Conservation (phyloP, 1,140 invertebrate genomes). For the Micrasema longulum region DNA sequence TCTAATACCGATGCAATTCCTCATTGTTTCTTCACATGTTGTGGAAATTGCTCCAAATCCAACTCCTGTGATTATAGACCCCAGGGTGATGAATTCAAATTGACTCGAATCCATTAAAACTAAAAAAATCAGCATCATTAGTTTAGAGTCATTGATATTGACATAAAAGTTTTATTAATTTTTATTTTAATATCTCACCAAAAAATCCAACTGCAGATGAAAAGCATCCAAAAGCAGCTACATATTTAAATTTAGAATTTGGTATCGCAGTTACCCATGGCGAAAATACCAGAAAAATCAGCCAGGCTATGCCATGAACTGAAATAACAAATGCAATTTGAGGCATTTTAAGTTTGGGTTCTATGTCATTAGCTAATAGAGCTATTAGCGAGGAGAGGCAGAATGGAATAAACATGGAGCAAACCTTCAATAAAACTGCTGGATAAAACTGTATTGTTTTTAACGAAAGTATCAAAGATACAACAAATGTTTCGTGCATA, state of each 20-base stretch:
- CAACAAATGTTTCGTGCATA: slow-evolving; percentile 64
- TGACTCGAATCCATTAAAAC: slow-evolving; percentile 42
- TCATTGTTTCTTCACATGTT: slow-evolving; percentile 42
- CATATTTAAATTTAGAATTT: slow-evolving; percentile 65
- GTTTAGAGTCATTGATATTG: too few species aligned
- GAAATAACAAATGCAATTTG: slow-evolving; percentile 63
- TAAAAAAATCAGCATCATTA: slow-evolving; percentile 35
- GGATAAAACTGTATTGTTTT: slow-evolving; percentile 65
- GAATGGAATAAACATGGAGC: slow-evolving; percentile 59
- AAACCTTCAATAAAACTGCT: slow-evolving; percentile 60
- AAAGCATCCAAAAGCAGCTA: slow-evolving; percentile 59
- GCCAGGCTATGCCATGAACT: slow-evolving; percentile 63
- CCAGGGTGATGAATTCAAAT: slow-evolving; percentile 26
- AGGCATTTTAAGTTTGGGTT: slow-evolving; percentile 58
- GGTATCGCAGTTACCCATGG: slow-evolving; percentile 64
- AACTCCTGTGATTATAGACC: slow-evolving; percentile 42
- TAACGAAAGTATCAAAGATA: slow-evolving; percentile 63
- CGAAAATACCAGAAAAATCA: slow-evolving; percentile 62
- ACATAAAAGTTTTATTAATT: background rate
- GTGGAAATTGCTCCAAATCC: slow-evolving; percentile 48
- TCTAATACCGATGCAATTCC: slow-evolving; percentile 45
- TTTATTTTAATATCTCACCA: slow-evolving; percentile 61
- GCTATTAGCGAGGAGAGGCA: slow-evolving; percentile 59
- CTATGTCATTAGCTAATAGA: slow-evolving; percentile 59
- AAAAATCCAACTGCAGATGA: slow-evolving; percentile 61